Conservation (phyloP, 92 coral and sea anemone genomes). For the Paramuricea clavata region DNA sequence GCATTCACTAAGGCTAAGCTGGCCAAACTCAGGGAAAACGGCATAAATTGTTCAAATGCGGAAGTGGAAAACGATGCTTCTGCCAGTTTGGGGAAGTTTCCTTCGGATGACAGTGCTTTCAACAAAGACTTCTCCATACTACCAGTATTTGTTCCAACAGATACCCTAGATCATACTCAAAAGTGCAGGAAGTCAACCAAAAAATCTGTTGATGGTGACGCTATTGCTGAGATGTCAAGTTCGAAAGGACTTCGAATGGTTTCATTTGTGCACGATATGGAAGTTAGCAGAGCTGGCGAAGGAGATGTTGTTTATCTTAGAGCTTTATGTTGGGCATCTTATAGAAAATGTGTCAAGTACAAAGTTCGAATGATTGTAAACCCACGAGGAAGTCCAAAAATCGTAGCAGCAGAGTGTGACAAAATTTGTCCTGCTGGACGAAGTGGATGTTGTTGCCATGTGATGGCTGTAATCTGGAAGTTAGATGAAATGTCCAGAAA, state of each 20-base stretch:
- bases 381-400: slow-evolving; percentile 68
- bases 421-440: slow-evolving; percentile 71
- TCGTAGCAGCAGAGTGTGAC: slow-evolving; percentile 66
- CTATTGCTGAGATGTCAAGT: slow-evolving; percentile 72
- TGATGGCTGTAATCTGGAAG: slow-evolving; percentile 75
- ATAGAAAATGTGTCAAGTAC: slow-evolving; percentile 71
- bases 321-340: slow-evolving; percentile 77
- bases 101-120: slow-evolving; percentile 61
- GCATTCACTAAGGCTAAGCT: slow-evolving; percentile 60
- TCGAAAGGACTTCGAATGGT: slow-evolving; percentile 65
- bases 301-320: slow-evolving; percentile 56
- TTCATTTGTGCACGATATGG: slow-evolving; percentile 70
- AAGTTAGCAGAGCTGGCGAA: slow-evolving; percentile 58
- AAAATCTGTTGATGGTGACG: slow-evolving; percentile 52
- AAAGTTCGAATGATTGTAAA: slow-evolving; percentile 67
- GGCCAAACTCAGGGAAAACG: slow-evolving; percentile 29
- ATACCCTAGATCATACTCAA: slow-evolving; percentile 72
- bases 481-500: slow-evolving; percentile 76
- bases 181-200: too few species aligned
- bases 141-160: slow-evolving; percentile 75
- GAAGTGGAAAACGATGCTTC: slow-evolving; percentile 18
- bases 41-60: not conserved
- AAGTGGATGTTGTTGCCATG: slow-evolving; percentile 72
- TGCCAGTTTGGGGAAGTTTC: slow-evolving; percentile 41
- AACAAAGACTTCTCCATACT: slow-evolving; percentile 69